phyloP scores from a whole-genome alignment of 2,797 vertebrate genomes.

The Alectoris magna region DNA sequence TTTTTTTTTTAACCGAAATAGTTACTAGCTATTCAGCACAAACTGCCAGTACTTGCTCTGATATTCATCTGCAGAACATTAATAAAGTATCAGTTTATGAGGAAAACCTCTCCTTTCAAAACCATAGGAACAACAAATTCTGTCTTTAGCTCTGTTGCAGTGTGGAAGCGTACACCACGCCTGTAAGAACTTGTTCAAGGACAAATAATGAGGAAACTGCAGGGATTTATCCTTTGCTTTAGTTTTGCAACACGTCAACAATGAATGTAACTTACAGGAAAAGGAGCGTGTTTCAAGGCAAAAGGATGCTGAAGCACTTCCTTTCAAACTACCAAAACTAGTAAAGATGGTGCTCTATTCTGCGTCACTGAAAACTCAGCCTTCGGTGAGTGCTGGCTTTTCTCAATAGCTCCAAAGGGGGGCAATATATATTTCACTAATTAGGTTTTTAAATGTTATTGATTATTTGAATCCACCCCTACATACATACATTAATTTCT shows the following conservation, averaged over 20 bases:
- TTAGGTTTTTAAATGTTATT: constrained; percentile 8
- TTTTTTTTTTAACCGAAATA: neutral
- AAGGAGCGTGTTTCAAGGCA: neutral
- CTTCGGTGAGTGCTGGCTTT: neutral
- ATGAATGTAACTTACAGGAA: neutral
- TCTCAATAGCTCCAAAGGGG: neutral
- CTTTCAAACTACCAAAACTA: neutral
- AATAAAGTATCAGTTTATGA: constrained; percentile 30
- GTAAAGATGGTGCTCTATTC: neutral
- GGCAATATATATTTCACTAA: constrained; percentile 42
- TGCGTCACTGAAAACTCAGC: neutral
- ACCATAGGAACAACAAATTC: neutral
- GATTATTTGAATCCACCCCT: neutral
- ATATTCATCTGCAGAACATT: constrained; percentile 8
- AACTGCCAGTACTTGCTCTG: neutral
- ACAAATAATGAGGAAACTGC: neutral
- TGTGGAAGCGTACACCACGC: neutral
- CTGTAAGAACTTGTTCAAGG: constrained; percentile 5
- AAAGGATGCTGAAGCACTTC: neutral
- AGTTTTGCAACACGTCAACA: neutral
- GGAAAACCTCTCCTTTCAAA: constrained; percentile 37
- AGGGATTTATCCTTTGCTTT: constrained; percentile 13
- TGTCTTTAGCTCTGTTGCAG: neutral
- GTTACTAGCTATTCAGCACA: constrained; percentile 23
- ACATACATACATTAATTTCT: neutral